Percentiles rank a stretch among this genome's conserved stretches.
phyloP scores from a whole-genome alignment of 2,888 invertebrate species.

The Cotesia congregata region DNA sequence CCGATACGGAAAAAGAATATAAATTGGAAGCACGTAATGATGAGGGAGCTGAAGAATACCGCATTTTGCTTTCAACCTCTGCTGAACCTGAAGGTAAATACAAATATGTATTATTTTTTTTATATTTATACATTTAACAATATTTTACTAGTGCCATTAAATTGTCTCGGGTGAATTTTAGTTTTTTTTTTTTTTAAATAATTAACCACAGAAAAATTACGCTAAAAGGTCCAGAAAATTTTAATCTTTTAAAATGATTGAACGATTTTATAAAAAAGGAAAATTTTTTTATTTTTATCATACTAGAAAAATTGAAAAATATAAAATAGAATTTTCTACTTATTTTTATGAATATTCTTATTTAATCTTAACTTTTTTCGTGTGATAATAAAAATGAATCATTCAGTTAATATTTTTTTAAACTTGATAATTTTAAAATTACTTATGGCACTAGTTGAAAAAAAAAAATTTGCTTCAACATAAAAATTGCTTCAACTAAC shows the following conservation, averaged over 20 bases:
- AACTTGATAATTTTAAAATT: neutral
- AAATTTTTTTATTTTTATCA: too few relatives aligned
- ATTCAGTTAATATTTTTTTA: too few relatives aligned
- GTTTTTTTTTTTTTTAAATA: neutral
- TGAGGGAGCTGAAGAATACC: constrained; percentile 77
- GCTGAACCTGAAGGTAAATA: constrained; percentile 74
- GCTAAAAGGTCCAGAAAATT: too few relatives aligned
- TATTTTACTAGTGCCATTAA: constrained; percentile 2
- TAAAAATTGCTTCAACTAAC: neutral
- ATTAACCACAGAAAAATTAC: neutral
- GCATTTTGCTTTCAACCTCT: constrained; percentile 79
- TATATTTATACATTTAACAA: constrained; percentile 24
- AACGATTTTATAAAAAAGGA: too few relatives aligned
- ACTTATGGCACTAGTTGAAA: neutral
- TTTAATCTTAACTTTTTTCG: too few relatives aligned
- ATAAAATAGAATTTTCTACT: too few relatives aligned
- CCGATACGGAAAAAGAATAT: constrained; percentile 83
- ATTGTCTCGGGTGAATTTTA: neutral
- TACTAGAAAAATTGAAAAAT: too few relatives aligned
- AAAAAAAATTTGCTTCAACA: neutral
- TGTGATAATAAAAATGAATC: too few relatives aligned
- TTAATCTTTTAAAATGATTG: too few relatives aligned
- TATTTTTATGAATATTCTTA: too few relatives aligned
- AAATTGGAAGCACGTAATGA: constrained; percentile 78
- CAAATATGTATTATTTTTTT: constrained; percentile 6